Percentiles rank a stretch among this genome's conserved stretches.
Conservation (phyloP, 2,888 invertebrate species). For the Dorcus parallelipipedus region DNA sequence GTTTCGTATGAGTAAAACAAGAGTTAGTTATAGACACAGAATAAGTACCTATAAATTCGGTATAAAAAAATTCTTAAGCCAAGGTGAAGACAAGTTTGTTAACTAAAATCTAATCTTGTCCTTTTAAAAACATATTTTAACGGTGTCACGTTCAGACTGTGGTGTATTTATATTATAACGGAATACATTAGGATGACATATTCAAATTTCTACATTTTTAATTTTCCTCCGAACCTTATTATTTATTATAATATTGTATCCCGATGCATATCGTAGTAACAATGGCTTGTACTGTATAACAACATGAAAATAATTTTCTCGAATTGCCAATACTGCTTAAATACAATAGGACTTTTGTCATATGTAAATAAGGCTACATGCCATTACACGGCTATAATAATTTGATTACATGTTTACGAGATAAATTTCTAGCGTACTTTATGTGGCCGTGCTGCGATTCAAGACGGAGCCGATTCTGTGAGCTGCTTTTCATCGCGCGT, state of each 20-base stretch:
- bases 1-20: too few species aligned
- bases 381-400: constrained; percentile 22
- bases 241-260: constrained; percentile 45
- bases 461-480: constrained; percentile 10
- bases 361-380: constrained; percentile 42
- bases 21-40: too few species aligned
- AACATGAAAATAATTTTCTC: constrained; percentile 46
- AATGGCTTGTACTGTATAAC: constrained; percentile 44
- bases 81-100: too few species aligned
- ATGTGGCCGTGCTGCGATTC: constrained; percentile 7
- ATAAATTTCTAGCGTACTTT: constrained; percentile 15
- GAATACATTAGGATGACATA: not conserved
- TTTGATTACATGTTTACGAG: constrained; percentile 21
- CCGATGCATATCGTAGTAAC: constrained; percentile 41
- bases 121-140: too few species aligned
- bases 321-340: constrained; percentile 43
- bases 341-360: constrained; percentile 46
- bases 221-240: constrained; percentile 26
- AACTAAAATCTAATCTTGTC: too few species aligned
- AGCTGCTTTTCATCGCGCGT: constrained; percentile 11
- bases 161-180: not conserved
- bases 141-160: not conserved
- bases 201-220: not conserved
- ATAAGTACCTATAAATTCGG: too few species aligned
- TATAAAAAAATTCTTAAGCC: too few species aligned